These are phyloP conservation scores for Panthera uncia DNA, from an alignment of 2,113 vertebrate species.

Conservation along the genomic window DNA sequence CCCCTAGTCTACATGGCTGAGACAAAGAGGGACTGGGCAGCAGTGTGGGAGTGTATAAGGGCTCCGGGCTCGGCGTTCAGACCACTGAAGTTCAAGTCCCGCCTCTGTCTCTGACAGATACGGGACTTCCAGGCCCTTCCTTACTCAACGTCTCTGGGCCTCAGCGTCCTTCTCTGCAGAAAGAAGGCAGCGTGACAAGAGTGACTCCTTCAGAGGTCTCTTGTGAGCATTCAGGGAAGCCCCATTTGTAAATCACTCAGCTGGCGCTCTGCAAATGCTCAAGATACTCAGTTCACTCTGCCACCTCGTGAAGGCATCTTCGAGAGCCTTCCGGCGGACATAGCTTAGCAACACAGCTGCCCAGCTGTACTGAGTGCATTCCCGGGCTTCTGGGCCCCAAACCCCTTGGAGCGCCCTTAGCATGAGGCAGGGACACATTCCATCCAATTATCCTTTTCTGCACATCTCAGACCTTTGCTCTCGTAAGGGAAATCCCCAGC, in stretches of 20 bases:
- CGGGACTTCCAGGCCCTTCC: background rate
- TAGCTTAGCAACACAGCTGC: background rate
- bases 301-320: background rate
- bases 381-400: background rate
- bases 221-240: background rate
- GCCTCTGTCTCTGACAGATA: background rate
- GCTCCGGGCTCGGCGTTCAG: background rate
- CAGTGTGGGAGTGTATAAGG: accelerated
- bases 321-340: background rate
- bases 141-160: background rate
- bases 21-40: background rate
- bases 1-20: too few relatives aligned
- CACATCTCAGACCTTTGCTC: background rate
- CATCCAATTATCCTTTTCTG: background rate
- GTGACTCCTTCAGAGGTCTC: accelerated
- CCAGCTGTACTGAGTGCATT: background rate
- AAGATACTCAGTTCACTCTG: background rate
- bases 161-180: background rate
- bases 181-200: background rate
- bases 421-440: background rate
- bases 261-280: background rate
- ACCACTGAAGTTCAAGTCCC: background rate
- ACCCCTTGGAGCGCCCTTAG: background rate
- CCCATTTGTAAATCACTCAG: background rate
- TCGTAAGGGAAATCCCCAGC: background rate